Base-by-base conservation (phyloP, 2,888 invertebrate genomes). In the Alloplasta piceator region DNA sequence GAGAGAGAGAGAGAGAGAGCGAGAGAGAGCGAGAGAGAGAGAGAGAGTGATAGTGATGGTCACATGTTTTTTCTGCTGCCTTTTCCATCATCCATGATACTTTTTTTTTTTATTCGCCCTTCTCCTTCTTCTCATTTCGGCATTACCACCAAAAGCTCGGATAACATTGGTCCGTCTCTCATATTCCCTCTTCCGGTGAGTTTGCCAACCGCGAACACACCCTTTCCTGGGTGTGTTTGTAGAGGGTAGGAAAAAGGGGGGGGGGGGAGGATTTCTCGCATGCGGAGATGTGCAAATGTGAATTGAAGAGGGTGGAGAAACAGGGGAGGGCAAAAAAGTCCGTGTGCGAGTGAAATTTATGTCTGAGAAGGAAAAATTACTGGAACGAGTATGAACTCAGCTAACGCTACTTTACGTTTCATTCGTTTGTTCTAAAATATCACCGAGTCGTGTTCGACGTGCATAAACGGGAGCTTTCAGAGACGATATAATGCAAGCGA, bases 161-260 rank as follows among this genome's bases (percentile, higher is more conserved):
- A 39, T 50, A 58, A 60, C 56, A 67, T 46, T 58, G 16, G 52
- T 14, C 12, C 14, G 14, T 43, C 52, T 52, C 52, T 16, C 61
- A 68, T 61, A 36, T 43, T 79, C 67, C 68, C 67, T 72, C 61
- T 71, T 68, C 63, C 43, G 12, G 74, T 86, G 26, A 26, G 75
- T 76, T 85, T 85, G 76, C 70, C 68, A 82, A 80, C 77, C 77
- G 72, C 71, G 64, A 68, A 78, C 58, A 73, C 67, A 63, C 56
- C 60, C 26, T 73, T 67, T 48, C 14, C 73, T 74, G 56, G 41
- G 56, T 64, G 52, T 79, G 58, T 74, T 79, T 70, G 74, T 63
- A 64, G 70, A 70, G 46, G 74, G 63, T 52, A 52, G 48, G 10
- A 55, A 55, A 55, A 55, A 16, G 14, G 4, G 14, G 6, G 14